A percentile compares a stretch with the other conserved stretches of the same genome.
These are phyloP conservation scores for Vannuccia rotundouncinata DNA, from an alignment of 2,888 invertebrate species.

Conservation along the genomic window DNA sequence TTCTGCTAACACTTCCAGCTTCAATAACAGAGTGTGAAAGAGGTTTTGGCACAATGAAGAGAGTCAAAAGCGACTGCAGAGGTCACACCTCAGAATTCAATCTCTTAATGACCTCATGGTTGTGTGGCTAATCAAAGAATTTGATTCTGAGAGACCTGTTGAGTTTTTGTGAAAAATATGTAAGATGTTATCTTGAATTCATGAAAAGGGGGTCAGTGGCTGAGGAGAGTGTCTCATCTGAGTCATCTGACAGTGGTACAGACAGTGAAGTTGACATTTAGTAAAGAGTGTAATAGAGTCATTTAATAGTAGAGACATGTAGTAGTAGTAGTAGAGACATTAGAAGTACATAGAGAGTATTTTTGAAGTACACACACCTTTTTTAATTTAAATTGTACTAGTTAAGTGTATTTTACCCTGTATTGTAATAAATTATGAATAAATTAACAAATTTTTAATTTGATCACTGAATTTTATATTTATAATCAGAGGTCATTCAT, in stretches of 20 bases:
- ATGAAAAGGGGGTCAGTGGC: neutral
- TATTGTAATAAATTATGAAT: no score
- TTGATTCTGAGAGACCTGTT: neutral
- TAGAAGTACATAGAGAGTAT: no score
- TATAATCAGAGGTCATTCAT: no score
- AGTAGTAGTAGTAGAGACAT: no score
- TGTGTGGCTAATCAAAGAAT: neutral
- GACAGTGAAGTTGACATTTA: constrained; percentile 1
- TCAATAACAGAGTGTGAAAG: constrained; percentile 6
- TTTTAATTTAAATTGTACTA: no score
- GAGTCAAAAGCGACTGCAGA: neutral
- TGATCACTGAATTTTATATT: neutral
- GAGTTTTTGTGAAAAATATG: neutral
- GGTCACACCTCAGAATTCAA: neutral
- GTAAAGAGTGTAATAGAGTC: neutral
- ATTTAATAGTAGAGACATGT: neutral
- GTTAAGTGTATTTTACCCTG: no score
- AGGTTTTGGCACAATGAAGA: neutral
- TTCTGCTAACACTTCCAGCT: constrained; percentile 6
- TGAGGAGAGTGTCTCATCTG: neutral
- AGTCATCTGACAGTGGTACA: constrained; percentile 7
- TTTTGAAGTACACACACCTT: no score
- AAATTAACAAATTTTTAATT: neutral
- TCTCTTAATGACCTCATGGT: neutral
- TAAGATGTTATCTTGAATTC: neutral